Conservation (phyloP, 2,888 invertebrate species). For the Nomada hirtipes region DNA sequence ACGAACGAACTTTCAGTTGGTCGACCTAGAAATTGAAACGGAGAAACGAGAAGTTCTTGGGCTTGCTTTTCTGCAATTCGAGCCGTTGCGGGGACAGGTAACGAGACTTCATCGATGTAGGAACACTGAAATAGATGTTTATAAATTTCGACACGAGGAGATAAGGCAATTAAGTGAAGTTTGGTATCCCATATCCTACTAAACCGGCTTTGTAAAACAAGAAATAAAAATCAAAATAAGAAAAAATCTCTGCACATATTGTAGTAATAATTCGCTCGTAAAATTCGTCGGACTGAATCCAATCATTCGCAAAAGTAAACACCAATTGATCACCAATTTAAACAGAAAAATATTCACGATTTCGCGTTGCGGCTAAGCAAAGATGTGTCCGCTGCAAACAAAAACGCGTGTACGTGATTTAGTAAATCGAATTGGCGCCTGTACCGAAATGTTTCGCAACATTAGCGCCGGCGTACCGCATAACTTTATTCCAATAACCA, state of each 20-base stretch:
- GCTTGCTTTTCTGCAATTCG: background rate
- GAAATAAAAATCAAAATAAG: no score
- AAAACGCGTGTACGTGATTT: conserved; percentile 35
- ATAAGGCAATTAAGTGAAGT: no score
- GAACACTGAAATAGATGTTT: no score
- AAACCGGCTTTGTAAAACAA: no score
- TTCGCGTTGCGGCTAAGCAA: background rate
- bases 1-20: background rate
- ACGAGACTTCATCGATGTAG: background rate
- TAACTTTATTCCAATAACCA: conserved; percentile 82
- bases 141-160: no score
- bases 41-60: background rate
- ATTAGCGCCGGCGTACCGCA: conserved; percentile 78
- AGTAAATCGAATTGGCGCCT: conserved; percentile 76
- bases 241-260: no score
- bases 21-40: conserved; percentile 28
- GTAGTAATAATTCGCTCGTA: background rate
- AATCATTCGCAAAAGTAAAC: no score
- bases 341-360: background rate
- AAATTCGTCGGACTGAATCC: background rate
- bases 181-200: no score
- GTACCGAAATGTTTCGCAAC: conserved; percentile 80
- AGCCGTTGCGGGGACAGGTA: background rate
- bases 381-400: conserved; percentile 17
- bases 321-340: background rate